Percentiles rank a stretch among this genome's conserved stretches.
phyloP scores from a whole-genome alignment of 2,113 vertebrate genomes.

The Misgurnus mizolepis region DNA sequence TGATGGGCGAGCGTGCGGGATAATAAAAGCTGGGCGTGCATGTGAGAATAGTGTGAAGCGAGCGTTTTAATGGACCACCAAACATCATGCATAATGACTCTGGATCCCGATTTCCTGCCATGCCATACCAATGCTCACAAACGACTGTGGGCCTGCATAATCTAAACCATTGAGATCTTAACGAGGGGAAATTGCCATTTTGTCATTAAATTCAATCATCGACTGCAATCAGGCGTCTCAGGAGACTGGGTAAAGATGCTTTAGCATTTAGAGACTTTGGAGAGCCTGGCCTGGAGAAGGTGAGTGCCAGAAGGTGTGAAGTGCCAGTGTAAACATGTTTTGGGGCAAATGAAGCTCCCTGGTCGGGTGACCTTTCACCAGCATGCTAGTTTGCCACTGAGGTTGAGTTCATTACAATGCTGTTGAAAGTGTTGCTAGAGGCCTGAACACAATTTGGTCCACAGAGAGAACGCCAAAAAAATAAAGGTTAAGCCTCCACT shows the following conservation, averaged over 20 bases:
- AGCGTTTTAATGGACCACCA: conserved; percentile 39
- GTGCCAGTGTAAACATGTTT: conserved; percentile 46
- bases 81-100: conserved; percentile 37
- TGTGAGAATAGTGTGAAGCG: background rate
- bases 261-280: conserved; percentile 34
- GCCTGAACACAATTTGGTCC: conserved; percentile 40
- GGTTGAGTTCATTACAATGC: conserved; percentile 44
- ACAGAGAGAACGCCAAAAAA: conserved; percentile 37
- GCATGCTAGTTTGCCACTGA: conserved; percentile 17
- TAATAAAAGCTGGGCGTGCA: conserved; percentile 12
- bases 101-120: conserved; percentile 16
- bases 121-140: conserved; percentile 27
- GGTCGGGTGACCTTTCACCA: conserved; percentile 52
- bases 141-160: conserved; percentile 24
- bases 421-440: conserved; percentile 52
- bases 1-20: conserved; percentile 32
- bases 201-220: conserved; percentile 25
- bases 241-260: background rate
- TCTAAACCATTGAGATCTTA: conserved; percentile 23
- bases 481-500: conserved; percentile 48
- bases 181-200: conserved; percentile 22
- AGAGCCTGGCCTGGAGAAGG: conserved; percentile 20
- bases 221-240: conserved; percentile 15
- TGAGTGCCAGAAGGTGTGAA: conserved; percentile 33
- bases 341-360: conserved; percentile 37